These are phyloP conservation scores for Orthonychiurus folsomi DNA, from an alignment of 2,888 invertebrate species.

Conservation along the genomic window DNA sequence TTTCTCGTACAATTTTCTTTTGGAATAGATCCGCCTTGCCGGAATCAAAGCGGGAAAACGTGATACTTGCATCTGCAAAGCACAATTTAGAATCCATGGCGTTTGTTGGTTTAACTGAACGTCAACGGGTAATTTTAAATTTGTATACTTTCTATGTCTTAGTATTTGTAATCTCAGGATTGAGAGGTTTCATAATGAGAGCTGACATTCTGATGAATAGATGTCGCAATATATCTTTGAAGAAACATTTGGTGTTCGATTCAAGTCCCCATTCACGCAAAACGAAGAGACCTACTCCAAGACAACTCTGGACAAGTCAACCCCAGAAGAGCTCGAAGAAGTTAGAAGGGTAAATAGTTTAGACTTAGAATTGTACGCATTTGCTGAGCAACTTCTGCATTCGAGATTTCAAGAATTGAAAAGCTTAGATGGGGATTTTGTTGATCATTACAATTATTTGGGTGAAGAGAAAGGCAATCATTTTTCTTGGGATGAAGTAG, in stretches of 20 bases:
- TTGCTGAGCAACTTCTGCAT: conserved; percentile 73
- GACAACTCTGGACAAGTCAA: conserved; percentile 67
- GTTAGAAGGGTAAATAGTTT: conserved; percentile 74
- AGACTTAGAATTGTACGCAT: conserved; percentile 87
- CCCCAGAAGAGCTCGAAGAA: conserved; percentile 61
- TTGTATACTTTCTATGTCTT: conserved; percentile 5
- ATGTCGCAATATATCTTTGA: conserved; percentile 89
- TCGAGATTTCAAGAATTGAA: conserved; percentile 69
- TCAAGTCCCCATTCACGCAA: conserved; percentile 82
- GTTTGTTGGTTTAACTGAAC: conserved; percentile 94
- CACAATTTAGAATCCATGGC: conserved; percentile 89
- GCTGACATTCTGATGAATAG: too few species aligned
- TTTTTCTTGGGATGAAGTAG: conserved; percentile 66
- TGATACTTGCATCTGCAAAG: conserved; percentile 91
- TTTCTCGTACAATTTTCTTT: neutral
- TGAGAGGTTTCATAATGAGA: conserved; percentile 25
- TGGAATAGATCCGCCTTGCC: conserved; percentile 64
- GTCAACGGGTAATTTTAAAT: conserved; percentile 56
- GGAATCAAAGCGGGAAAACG: conserved; percentile 61
- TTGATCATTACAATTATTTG: conserved; percentile 70
- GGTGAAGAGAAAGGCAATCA: conserved; percentile 70
- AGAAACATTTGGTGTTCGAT: conserved; percentile 81
- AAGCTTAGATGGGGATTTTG: conserved; percentile 70
- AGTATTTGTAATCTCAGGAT: too few species aligned
- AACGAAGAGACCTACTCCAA: conserved; percentile 83